Conservation (phyloP, 2,113 vertebrate genomes). For the Salvelinus alpinus region DNA sequence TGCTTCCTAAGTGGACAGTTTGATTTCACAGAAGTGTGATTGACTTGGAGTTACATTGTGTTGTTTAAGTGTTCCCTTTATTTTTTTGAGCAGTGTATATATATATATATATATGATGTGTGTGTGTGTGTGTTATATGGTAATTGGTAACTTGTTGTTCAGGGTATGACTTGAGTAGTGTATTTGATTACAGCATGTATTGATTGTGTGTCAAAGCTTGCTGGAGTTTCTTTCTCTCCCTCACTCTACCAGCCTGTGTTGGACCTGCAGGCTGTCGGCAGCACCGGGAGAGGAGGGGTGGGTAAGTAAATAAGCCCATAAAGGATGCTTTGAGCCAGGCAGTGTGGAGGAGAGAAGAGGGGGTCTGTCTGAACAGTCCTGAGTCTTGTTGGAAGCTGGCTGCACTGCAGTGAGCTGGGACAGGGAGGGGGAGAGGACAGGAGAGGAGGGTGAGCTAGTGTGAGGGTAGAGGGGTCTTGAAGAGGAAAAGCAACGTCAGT, state of each 20-base stretch:
- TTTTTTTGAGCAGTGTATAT: too few relatives aligned
- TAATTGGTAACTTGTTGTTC: not conserved
- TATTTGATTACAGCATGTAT: not conserved
- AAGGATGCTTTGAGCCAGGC: slow-evolving; percentile 74
- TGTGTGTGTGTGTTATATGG: not conserved
- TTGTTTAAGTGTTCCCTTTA: too few relatives aligned
- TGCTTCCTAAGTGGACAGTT: too few relatives aligned
- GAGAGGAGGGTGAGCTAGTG: slow-evolving; percentile 8
- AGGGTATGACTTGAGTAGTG: slow-evolving; percentile 14
- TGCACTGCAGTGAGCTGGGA: slow-evolving; percentile 60
- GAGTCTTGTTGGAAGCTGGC: slow-evolving; percentile 54
- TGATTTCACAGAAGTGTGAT: too few relatives aligned
- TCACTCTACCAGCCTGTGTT: slow-evolving; percentile 24
- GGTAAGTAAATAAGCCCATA: slow-evolving; percentile 73
- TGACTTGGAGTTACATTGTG: too few relatives aligned
- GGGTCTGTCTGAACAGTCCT: slow-evolving; percentile 60
- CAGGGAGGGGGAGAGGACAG: slow-evolving; percentile 25
- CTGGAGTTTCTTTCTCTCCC: slow-evolving; percentile 44
- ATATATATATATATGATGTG: not conserved
- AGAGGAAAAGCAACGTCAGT: slow-evolving; percentile 20
- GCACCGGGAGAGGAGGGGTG: slow-evolving; percentile 43
- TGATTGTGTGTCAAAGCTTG: slow-evolving; percentile 34
- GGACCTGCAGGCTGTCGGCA: slow-evolving; percentile 62
- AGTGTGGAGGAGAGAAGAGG: slow-evolving; percentile 51
- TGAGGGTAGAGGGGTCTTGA: slow-evolving; percentile 10